A percentile compares a stretch with the other conserved stretches of the same genome.
Conservation (phyloP, 2,888 invertebrate species). For the Odontothrips loti region DNA sequence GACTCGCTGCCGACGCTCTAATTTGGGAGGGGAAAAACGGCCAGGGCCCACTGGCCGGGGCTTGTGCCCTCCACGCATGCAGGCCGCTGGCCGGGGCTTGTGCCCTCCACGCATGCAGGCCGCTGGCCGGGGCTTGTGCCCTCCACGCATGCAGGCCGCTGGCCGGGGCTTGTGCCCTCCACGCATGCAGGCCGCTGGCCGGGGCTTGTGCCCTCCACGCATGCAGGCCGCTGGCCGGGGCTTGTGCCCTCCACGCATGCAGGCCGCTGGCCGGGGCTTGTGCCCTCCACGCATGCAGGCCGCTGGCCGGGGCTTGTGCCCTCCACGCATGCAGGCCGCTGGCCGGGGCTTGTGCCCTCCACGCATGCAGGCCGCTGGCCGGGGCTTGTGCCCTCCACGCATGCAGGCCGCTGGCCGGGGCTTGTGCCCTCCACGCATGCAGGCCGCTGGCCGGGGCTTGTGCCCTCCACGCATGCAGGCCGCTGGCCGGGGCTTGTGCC, state of each 20-base stretch:
- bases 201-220: not conserved
- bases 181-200: not conserved
- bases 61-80: not conserved
- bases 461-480: not conserved
- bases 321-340: not conserved
- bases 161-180: not conserved
- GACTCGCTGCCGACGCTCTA: not conserved
- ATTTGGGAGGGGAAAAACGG: conserved; percentile 1
- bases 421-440: not conserved
- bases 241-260: not conserved
- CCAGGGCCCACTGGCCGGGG: not conserved
- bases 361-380: not conserved
- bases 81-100: not conserved
- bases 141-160: not conserved
- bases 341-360: not conserved
- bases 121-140: not conserved
- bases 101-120: not conserved
- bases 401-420: not conserved
- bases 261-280: not conserved
- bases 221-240: not conserved
- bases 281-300: not conserved
- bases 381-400: not conserved
- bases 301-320: not conserved
- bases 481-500: not conserved
- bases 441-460: not conserved